Evolutionary conservation across 2,888 invertebrate genomes (phyloP).

Genomic region (Lepidocyrtoides sp.): DNA sequence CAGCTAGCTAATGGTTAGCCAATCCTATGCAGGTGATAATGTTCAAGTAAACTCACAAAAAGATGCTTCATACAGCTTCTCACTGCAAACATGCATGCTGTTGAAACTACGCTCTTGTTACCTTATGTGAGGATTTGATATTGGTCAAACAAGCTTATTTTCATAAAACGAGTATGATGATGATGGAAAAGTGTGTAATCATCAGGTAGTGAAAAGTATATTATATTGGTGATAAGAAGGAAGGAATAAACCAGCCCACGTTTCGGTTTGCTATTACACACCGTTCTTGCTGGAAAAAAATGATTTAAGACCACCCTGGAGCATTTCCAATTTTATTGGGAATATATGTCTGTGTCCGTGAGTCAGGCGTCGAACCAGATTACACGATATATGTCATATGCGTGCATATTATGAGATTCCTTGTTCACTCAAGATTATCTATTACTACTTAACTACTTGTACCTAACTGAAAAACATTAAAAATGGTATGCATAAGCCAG

Average conservation of each 20-base stretch:
- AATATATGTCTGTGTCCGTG: slow-evolving; percentile 65
- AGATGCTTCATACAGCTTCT: too few species aligned
- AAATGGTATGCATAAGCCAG: too few species aligned
- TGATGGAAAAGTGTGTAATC: slow-evolving; percentile 52
- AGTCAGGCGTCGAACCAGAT: slow-evolving; percentile 65
- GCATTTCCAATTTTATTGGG: slow-evolving; percentile 74
- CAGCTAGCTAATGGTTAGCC: neutral
- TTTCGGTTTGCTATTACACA: slow-evolving; percentile 46
- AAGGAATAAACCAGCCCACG: slow-evolving; percentile 72
- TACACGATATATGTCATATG: slow-evolving; percentile 31
- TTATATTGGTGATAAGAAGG: slow-evolving; percentile 73
- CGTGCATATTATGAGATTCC: too few species aligned
- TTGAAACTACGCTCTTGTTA: neutral
- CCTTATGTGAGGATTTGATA: neutral
- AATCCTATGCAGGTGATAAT: neutral
- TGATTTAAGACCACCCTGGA: slow-evolving; percentile 77
- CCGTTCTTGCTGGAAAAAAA: slow-evolving; percentile 47
- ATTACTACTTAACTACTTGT: too few species aligned
- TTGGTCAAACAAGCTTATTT: slow-evolving; percentile 51
- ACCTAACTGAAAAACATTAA: too few species aligned
- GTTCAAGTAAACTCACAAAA: too few species aligned
- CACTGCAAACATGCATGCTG: neutral
- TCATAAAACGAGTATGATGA: slow-evolving; percentile 32
- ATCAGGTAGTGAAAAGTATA: slow-evolving; percentile 70
- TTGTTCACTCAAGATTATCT: too few species aligned